Evolutionary conservation across 2,113 vertebrate genomes (phyloP).

Genomic region (Notiomystis cincta): DNA sequence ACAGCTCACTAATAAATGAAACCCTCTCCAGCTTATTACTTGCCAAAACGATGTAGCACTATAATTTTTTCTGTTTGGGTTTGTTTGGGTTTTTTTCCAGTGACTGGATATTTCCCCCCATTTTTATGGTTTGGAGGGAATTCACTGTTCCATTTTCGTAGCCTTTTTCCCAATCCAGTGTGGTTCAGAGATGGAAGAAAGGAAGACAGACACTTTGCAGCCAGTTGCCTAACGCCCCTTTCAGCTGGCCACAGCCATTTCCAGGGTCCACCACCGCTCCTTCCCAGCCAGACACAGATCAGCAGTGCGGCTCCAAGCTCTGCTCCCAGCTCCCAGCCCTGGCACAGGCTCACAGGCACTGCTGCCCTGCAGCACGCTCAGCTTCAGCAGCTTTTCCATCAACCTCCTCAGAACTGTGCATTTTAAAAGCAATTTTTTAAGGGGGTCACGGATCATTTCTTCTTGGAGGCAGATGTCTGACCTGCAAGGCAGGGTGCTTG

Average conservation of each 20-base stretch:
- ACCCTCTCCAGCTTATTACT: neutral
- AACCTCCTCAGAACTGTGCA: neutral
- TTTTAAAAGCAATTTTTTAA: neutral
- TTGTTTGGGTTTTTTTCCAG: neutral
- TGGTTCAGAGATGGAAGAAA: neutral
- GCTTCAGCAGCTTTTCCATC: neutral
- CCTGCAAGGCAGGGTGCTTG: rapidly evolving
- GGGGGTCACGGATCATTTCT: neutral
- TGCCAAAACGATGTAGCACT: rapidly evolving
- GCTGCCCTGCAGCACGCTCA: neutral
- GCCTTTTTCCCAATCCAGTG: neutral
- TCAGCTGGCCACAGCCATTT: neutral
- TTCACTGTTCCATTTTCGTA: neutral
- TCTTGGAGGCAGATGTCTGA: rapidly evolving
- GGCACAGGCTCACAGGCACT: neutral
- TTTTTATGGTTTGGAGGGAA: neutral
- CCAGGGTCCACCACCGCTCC: neutral
- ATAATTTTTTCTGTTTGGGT: neutral
- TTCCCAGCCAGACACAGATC: neutral
- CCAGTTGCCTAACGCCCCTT: neutral
- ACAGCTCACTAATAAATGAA: neutral
- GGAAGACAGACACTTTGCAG: neutral
- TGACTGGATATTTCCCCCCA: neutral
- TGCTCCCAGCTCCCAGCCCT: neutral
- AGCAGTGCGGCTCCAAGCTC: neutral